Evolutionary conservation across 2,113 vertebrate species (phyloP).

Genomic region (Solenodon paradoxus): DNA sequence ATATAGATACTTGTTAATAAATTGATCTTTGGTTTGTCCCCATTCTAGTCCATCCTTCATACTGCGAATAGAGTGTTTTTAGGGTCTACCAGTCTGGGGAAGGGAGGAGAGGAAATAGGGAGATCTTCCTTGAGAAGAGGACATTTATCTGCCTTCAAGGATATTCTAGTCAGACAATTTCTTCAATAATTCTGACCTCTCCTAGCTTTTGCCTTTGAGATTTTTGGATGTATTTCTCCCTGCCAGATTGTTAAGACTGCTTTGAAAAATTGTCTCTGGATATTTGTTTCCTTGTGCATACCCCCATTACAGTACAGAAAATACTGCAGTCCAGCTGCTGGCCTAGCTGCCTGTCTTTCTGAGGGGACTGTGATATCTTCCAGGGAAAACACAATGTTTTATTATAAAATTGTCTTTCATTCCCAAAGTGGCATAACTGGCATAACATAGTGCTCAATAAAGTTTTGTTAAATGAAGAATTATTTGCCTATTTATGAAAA

Average conservation of each 20-base stretch:
- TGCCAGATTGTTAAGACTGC: not conserved
- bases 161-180: not conserved
- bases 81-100: not conserved
- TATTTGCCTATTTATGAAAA: conserved; percentile 22
- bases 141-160: not conserved
- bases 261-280: conserved; percentile 26
- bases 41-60: not conserved
- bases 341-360: not conserved
- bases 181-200: not conserved
- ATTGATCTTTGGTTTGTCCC: not conserved
- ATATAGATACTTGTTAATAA: not conserved
- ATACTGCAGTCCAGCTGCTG: not conserved
- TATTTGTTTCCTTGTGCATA: not conserved
- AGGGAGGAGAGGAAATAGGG: not conserved
- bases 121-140: not conserved
- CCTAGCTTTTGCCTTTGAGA: not conserved
- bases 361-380: conserved; percentile 18
- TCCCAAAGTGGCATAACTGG: not conserved
- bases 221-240: not conserved
- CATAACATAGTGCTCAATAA: not conserved
- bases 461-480: not conserved
- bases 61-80: not conserved
- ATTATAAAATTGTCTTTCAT: conserved; percentile 29
- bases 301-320: not conserved
- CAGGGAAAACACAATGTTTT: conserved; percentile 29